Evolutionary conservation across 1,140 invertebrate genomes (phyloP).

Genomic region (Augochlora pura): DNA sequence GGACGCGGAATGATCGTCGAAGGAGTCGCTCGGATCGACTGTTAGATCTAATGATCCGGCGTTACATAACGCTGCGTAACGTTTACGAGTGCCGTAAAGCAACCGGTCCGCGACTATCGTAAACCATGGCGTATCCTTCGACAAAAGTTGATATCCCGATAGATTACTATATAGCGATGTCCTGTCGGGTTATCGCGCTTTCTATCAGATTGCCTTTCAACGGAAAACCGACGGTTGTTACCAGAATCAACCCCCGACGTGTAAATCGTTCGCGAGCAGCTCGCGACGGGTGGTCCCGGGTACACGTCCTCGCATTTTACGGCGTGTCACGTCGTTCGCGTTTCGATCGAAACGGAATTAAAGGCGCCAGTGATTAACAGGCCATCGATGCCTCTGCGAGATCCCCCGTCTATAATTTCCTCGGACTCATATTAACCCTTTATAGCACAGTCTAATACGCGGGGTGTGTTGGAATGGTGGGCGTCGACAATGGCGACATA

Average conservation of each 20-base stretch:
- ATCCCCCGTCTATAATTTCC: no score
- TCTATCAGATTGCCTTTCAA: constrained; percentile 26
- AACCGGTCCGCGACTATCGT: not conserved
- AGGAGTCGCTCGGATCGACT: constrained; percentile 10
- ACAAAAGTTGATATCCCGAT: constrained; percentile 2
- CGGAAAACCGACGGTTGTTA: not conserved
- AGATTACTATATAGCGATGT: not conserved
- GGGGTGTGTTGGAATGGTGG: no score
- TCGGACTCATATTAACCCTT: no score
- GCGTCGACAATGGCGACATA: no score
- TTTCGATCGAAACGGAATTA: not conserved
- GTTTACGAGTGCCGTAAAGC: not conserved
- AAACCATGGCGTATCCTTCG: not conserved
- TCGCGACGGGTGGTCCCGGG: not conserved
- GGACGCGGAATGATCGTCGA: not conserved
- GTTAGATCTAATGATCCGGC: not conserved
- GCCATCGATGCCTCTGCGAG: no score
- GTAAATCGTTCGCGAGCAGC: not conserved
- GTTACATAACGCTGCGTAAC: not conserved
- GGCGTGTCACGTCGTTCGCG: not conserved
- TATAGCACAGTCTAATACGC: no score
- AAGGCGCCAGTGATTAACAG: not conserved
- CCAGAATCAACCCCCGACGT: not conserved
- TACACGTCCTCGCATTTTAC: not conserved
- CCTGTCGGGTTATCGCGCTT: constrained; percentile 29